Evolutionary conservation across 64 coral and sea anemone genomes (phyloP), one percentile per base, ranked within the genome.

Genomic region (Montipora efflorescens): DNA sequence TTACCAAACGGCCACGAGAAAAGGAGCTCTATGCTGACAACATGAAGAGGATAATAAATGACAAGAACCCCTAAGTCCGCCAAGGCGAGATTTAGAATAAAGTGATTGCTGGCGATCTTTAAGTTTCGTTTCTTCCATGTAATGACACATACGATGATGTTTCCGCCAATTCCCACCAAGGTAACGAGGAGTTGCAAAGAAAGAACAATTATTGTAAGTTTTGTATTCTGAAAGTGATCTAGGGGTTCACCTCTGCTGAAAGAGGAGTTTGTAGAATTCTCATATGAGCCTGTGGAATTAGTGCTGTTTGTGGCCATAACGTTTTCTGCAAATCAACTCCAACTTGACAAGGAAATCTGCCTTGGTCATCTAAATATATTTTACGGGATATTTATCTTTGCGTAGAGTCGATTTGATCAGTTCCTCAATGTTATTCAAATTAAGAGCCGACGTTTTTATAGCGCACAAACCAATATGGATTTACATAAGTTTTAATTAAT

Each of bases 1-100:
- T 79, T 71, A 10, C 95, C 95, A 79, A 96, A 96, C 18, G 95
- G 95, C 95, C 95, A 96, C 4, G 87, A 89, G n/a, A 90, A 59
- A 16, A 80, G 67, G 14, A 93, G 93, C 57, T 96, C 95, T 1
- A 67, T 85, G 25, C 74, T 73, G 13, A 86, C 68, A 15, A 90
- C 77, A 15, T 58, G 70, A 20, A 93, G 74, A 49, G 95, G 91
- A 83, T 90, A 96, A 48, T 2, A 15, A 43, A 79, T 50, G 8
- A 96, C 18, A 8, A 96, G 25, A 13, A 84, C 74, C 5, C 95
- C 95, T 28, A 96, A 88, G 76, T 96, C 95, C 8, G 95, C 76
- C 7, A 96, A 47, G 19, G 95, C 95, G 18, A 96, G 67, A 70
- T 93, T 73, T 0, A 96, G 74, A 47, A 96, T 96, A 23, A 96